Percentiles rank a stretch among this genome's conserved stretches.
phyloP scores from a whole-genome alignment of 2,113 vertebrate species.

The Saccopteryx bilineata region DNA sequence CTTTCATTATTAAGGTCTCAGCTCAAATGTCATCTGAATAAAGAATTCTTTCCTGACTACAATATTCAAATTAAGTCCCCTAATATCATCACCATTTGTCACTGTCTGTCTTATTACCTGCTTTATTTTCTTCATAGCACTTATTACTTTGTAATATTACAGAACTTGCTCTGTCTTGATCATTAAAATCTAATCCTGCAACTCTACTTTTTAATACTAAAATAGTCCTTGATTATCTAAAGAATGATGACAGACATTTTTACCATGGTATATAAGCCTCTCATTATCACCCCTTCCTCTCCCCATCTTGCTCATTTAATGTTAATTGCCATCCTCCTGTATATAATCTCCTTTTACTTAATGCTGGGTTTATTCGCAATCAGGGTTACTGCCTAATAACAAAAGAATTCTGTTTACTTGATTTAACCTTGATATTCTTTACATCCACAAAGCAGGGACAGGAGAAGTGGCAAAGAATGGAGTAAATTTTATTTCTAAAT shows the following conservation, averaged over 20 bases:
- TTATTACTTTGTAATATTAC: slow-evolving; percentile 14
- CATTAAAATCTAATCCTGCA: slow-evolving; percentile 45
- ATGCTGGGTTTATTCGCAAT: not conserved
- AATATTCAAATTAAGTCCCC: not conserved
- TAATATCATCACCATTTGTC: not conserved
- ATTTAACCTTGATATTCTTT: not conserved
- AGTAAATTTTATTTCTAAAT: not conserved
- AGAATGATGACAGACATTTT: not conserved
- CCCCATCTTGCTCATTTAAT: not conserved
- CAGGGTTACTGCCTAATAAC: not conserved
- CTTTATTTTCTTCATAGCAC: slow-evolving; percentile 23
- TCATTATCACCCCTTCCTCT: not conserved
- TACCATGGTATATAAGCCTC: not conserved
- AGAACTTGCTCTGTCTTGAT: not conserved
- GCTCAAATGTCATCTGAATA: slow-evolving; percentile 27
- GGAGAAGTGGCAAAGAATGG: rapidly evolving
- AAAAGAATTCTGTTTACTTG: slow-evolving; percentile 5
- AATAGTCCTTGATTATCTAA: not conserved
- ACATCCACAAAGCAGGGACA: not conserved
- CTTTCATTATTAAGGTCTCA: not conserved
- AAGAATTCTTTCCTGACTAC: not conserved
- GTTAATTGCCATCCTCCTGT: not conserved
- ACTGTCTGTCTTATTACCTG: not conserved
- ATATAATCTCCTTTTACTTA: not conserved
- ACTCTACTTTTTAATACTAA: not conserved